Evolutionary conservation across 2,888 invertebrate genomes (phyloP).

Genomic region (Epistrophella euchroma): DNA sequence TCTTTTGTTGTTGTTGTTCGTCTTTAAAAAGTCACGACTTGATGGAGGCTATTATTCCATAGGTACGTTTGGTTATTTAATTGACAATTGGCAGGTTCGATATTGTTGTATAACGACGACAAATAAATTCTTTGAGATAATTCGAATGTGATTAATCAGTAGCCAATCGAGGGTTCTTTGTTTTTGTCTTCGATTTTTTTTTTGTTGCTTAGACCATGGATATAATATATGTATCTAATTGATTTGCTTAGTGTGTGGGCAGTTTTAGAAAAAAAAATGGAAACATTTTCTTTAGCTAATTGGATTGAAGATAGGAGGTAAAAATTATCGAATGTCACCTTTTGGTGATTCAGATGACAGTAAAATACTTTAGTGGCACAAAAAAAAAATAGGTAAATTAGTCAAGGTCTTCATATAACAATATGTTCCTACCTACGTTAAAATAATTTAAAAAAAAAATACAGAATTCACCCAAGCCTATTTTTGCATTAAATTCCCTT

Average conservation of each 20-base stretch:
- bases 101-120: conserved; percentile 31
- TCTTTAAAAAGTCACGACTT: conserved; percentile 32
- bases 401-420: not conserved
- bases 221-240: not conserved
- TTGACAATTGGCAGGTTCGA: conserved; percentile 64
- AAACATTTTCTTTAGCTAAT: not conserved
- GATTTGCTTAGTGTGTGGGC: conserved; percentile 50
- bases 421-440: not conserved
- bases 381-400: conserved; percentile 10
- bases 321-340: conserved; percentile 26
- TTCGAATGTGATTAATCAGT: conserved; percentile 60
- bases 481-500: no score
- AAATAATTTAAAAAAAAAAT: not conserved
- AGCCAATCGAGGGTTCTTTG: conserved; percentile 31
- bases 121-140: conserved; percentile 55
- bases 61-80: conserved; percentile 37
- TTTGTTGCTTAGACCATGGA: not conserved
- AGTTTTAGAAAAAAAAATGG: not conserved
- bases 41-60: conserved; percentile 1
- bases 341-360: conserved; percentile 45
- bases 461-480: no score
- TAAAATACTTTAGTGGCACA: conserved; percentile 8
- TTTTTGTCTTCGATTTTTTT: conserved; percentile 5
- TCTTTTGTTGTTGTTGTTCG: not conserved
- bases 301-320: conserved; percentile 9